Evolutionary conservation across 2,888 invertebrate genomes (phyloP).

Genomic region (Latrodectus elegans): DNA sequence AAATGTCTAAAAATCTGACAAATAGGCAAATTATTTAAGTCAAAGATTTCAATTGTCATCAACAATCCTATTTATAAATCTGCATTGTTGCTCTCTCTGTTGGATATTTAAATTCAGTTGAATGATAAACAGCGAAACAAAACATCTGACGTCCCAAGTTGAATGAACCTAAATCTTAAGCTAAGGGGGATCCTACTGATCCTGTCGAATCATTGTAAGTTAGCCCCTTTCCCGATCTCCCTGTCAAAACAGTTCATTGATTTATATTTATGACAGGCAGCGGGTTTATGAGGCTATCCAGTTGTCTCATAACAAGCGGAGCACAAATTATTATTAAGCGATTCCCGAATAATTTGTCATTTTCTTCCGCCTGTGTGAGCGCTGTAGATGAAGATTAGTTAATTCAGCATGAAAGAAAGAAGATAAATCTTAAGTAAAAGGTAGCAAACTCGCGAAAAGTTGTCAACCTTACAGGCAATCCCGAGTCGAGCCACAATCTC

Average conservation of each 20-base stretch:
- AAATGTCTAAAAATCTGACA: too few species aligned
- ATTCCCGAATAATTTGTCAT: conserved; percentile 66
- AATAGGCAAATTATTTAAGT: too few species aligned
- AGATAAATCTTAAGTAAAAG: conserved; percentile 35
- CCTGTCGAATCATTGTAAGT: conserved; percentile 10
- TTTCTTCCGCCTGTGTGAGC: conserved; percentile 56
- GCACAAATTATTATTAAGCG: conserved; percentile 67
- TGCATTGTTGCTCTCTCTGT: too few species aligned
- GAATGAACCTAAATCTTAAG: not conserved
- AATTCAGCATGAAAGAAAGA: conserved; percentile 48
- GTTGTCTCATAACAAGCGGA: conserved; percentile 34
- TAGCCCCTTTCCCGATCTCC: conserved; percentile 11
- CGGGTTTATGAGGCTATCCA: conserved; percentile 29
- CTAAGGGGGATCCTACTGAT: not conserved
- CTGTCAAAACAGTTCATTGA: conserved; percentile 59
- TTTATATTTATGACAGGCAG: conserved; percentile 53
- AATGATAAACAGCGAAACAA: too few species aligned
- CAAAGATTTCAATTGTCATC: too few species aligned
- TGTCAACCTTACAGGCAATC: conserved; percentile 27
- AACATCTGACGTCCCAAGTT: too few species aligned
- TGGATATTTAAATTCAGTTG: too few species aligned
- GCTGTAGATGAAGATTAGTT: conserved; percentile 62
- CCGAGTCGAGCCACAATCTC: conserved; percentile 54
- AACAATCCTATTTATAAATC: too few species aligned
- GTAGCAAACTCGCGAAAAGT: conserved; percentile 52